Base-by-base conservation (phyloP, 2,888 invertebrate genomes). In the Prenolepis imparis region DNA sequence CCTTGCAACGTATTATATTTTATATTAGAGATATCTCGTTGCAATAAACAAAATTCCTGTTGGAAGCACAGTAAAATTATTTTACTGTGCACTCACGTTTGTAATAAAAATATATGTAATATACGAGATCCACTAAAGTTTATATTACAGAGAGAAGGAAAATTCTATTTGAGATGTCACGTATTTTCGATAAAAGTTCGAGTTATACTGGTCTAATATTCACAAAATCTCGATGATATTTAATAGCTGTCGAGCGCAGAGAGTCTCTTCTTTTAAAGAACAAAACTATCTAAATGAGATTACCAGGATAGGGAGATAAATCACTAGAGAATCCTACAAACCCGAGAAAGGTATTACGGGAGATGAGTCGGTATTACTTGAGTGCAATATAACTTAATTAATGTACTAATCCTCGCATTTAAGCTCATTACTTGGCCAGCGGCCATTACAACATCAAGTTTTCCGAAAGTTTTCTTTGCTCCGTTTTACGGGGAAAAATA, bases 341-440 rank as follows among this genome's bases (percentile, higher is more conserved):
- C 52, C 12, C 36, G 52, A 48, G 74, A 75, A 18, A 75, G 48
- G 32, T 75, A 75, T 75, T 64, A 63, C 52, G 18, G 52, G n/a
- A 64, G 75, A 64, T 21, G 48, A 64, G 41, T 64, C 48, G 63
- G 18, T 75, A 75, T 75, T 75, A 75, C 75, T 36, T 64, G 32
- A 64, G 52, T 75, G 75, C 52, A 48, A 64, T 64, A 52, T 75
- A 44, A 75, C 74, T 75, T 75, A 75, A 75, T 75, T 64, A 75
- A 12, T 36, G 18, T 32, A 64, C 18, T 52, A 64, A 64, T 64
- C 41, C 36, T 18, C 66, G n/a, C 48, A 32, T 74, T 75, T 59
- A 64, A 64, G 18, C 66, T 52, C 75, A 64, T 75, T 64, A 64
- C 8, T 64, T 75, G 32, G 48, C 18, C 63, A 57, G 9, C 41